phyloP scores from a whole-genome alignment of 2,113 vertebrate species.

The Hoplias malabaricus region DNA sequence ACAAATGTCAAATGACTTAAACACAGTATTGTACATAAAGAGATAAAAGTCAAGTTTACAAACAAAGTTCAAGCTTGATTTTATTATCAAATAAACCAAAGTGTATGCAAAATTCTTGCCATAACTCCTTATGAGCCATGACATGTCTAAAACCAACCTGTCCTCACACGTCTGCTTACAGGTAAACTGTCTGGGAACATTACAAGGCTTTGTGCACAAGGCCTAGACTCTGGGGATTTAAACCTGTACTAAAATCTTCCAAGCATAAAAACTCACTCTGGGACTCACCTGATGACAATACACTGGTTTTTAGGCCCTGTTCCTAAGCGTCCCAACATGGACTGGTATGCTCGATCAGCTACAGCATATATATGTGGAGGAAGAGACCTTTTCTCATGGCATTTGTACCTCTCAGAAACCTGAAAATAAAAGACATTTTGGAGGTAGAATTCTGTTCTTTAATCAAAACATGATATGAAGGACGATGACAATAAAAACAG shows the following conservation, averaged over 20 bases:
- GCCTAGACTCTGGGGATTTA: background rate
- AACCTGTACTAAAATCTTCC: background rate
- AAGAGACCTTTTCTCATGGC: constrained; percentile 50
- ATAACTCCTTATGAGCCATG: background rate
- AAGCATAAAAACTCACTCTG: background rate
- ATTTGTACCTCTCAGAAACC: constrained; percentile 67
- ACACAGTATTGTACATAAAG: too few species aligned
- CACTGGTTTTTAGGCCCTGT: constrained; percentile 62
- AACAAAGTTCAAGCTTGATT: background rate
- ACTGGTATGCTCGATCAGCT: constrained; percentile 68
- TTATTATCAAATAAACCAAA: background rate
- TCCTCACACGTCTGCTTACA: background rate
- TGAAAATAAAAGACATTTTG: constrained; percentile 28
- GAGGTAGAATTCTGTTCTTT: background rate
- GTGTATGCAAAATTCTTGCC: background rate
- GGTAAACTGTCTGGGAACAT: background rate
- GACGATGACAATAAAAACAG: background rate
- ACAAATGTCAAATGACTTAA: too few species aligned
- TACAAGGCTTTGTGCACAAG: background rate
- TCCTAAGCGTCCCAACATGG: constrained; percentile 60
- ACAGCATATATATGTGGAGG: constrained; percentile 73
- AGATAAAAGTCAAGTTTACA: too few species aligned
- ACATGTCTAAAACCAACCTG: background rate
- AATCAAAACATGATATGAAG: background rate
- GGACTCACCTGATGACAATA: constrained; percentile 72